Evolutionary conservation across 92 coral and sea anemone genomes (phyloP).

Genomic region (Actinostola sp.): DNA sequence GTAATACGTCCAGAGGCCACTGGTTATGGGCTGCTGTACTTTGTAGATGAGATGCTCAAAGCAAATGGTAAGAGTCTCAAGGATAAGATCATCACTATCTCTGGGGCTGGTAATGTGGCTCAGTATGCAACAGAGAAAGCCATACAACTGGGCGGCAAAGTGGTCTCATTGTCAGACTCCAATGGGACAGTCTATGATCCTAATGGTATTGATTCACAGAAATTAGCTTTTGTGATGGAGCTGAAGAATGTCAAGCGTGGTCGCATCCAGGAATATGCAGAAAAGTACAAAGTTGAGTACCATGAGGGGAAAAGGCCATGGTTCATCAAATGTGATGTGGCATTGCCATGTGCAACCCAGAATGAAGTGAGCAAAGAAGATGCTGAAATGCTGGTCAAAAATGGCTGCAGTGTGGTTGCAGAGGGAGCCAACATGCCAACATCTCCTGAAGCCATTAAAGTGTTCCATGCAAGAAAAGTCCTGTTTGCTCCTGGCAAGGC

Average conservation of each 20-base stretch:
- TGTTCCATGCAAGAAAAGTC: constrained; percentile 65
- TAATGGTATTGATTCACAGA: constrained; percentile 66
- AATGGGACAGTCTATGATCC: constrained; percentile 83
- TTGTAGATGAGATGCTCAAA: constrained; percentile 72
- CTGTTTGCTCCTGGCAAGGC: constrained; percentile 87
- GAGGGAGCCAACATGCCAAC: constrained; percentile 94
- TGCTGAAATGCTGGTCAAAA: constrained; percentile 80
- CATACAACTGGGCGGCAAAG: constrained; percentile 76
- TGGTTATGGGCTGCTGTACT: constrained; percentile 86
- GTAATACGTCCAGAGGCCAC: constrained; percentile 84
- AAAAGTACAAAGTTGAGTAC: constrained; percentile 68
- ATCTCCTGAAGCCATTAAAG: constrained; percentile 76
- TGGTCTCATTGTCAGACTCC: constrained; percentile 80
- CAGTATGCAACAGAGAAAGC: constrained; percentile 79
- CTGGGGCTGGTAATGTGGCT: constrained; percentile 90
- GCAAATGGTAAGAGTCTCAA: constrained; percentile 66
- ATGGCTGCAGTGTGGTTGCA: constrained; percentile 71
- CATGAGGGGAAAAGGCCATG: constrained; percentile 86
- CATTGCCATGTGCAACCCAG: constrained; percentile 86
- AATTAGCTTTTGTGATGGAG: constrained; percentile 78
- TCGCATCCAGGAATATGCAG: constrained; percentile 83
- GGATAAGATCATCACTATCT: constrained; percentile 72
- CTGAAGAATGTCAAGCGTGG: constrained; percentile 84
- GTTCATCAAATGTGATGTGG: constrained; percentile 80
- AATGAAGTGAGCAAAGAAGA: constrained; percentile 74